Evolutionary conservation across 2,888 invertebrate species (phyloP).

Genomic region (Melitaea athalia): DNA sequence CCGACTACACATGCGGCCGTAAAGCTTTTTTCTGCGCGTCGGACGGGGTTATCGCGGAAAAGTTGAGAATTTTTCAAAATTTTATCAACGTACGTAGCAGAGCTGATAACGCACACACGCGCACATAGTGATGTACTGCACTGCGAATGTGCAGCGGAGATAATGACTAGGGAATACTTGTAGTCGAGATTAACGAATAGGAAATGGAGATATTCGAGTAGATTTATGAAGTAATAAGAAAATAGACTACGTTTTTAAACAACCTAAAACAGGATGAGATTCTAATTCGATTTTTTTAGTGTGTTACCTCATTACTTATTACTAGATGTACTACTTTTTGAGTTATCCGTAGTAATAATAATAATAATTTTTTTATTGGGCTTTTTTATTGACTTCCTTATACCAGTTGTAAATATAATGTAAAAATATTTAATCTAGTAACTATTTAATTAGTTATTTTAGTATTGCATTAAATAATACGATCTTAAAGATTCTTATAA

Average conservation of each 20-base stretch:
- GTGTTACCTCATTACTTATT: no score
- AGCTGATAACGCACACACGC: slow-evolving; percentile 61
- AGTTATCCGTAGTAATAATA: no score
- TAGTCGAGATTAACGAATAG: slow-evolving; percentile 45
- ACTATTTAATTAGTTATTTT: background rate
- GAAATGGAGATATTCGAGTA: slow-evolving; percentile 42
- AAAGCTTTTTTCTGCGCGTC: slow-evolving; percentile 69
- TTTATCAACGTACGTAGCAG: slow-evolving; percentile 70
- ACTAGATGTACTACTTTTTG: no score
- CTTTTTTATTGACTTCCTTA: no score
- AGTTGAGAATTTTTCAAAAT: slow-evolving; percentile 82
- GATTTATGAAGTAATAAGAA: slow-evolving; percentile 1
- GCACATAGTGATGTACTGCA: slow-evolving; percentile 57
- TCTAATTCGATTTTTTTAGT: no score
- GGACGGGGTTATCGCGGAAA: slow-evolving; percentile 80
- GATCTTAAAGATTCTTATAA: background rate
- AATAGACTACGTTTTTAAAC: background rate
- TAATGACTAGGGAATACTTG: slow-evolving; percentile 35
- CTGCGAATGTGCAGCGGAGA: slow-evolving; percentile 25
- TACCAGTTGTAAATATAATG: no score
- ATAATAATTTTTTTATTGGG: no score
- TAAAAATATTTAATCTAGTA: no score
- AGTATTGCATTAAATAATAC: background rate
- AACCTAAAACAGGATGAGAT: no score
- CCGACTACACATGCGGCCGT: slow-evolving; percentile 59